These are phyloP conservation scores for Elaeidobius kamerunicus DNA, from an alignment of 2,888 invertebrate species.

Conservation along the genomic window DNA sequence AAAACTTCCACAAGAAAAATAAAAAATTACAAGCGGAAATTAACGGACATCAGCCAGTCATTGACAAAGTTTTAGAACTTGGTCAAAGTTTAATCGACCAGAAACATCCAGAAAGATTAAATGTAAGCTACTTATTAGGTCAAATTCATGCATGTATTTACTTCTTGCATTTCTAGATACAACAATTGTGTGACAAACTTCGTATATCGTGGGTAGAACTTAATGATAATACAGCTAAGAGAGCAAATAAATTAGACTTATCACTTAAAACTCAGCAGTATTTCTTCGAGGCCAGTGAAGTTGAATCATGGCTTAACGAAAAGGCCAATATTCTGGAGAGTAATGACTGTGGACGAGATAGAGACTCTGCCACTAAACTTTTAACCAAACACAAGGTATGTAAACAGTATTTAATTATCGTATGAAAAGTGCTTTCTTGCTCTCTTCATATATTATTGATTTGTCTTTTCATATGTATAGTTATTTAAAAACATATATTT, in stretches of 20 bases:
- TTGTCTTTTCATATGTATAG: background rate
- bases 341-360: conserved; percentile 85
- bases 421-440: background rate
- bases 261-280: conserved; percentile 89
- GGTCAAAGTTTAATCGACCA: conserved; percentile 72
- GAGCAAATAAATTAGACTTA: conserved; percentile 76
- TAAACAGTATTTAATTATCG: too few species aligned
- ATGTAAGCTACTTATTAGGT: conserved; percentile 52
- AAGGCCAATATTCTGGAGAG: conserved; percentile 76
- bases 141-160: background rate
- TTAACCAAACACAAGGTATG: conserved; percentile 89
- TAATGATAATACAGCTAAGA: conserved; percentile 64
- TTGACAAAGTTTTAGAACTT: conserved; percentile 78
- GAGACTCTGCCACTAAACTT: conserved; percentile 87
- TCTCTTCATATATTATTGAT: background rate
- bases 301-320: conserved; percentile 91
- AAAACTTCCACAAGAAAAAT: conserved; percentile 90
- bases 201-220: conserved; percentile 73
- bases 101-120: conserved; percentile 74
- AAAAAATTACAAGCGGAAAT: conserved; percentile 90
- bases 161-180: conserved; percentile 54
- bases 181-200: conserved; percentile 69
- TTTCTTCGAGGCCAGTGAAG: conserved; percentile 85
- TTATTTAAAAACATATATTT: background rate
- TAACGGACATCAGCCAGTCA: conserved; percentile 77